These are phyloP conservation scores for Leuciscus waleckii DNA, from an alignment of 2,797 vertebrate species.

Conservation along the genomic window DNA sequence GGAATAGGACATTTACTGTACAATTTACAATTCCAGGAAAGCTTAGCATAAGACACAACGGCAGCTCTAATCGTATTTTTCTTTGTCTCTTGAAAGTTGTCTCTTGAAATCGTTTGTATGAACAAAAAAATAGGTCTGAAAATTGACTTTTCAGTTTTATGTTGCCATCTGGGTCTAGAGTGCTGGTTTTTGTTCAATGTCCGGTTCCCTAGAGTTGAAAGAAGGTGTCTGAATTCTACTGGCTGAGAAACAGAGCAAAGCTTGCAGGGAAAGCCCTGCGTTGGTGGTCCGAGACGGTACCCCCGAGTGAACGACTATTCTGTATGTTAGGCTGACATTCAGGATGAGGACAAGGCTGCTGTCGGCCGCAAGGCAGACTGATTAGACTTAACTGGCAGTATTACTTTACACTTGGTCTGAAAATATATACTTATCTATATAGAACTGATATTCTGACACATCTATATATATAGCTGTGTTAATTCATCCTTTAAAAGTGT, in stretches of 20 bases:
- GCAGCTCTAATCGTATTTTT: slow-evolving; percentile 38
- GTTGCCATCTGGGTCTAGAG: slow-evolving; percentile 61
- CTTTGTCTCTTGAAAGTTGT: slow-evolving; percentile 33
- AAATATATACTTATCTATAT: not conserved
- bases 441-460: not conserved
- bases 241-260: slow-evolving; percentile 44
- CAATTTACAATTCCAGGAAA: slow-evolving; percentile 19
- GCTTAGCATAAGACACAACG: slow-evolving; percentile 17
- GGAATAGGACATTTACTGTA: slow-evolving; percentile 51
- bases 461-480: not conserved
- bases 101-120: not conserved
- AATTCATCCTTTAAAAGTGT: not conserved
- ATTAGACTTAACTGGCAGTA: slow-evolving; percentile 28
- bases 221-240: slow-evolving; percentile 55
- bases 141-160: slow-evolving; percentile 55
- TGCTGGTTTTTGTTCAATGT: slow-evolving; percentile 63
- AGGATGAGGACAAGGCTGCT: not conserved
- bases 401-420: slow-evolving; percentile 35
- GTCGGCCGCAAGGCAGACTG: not conserved
- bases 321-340: slow-evolving; percentile 27
- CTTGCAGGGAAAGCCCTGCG: slow-evolving; percentile 28
- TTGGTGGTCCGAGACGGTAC: slow-evolving; percentile 57
- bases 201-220: slow-evolving; percentile 64
- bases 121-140: slow-evolving; percentile 33
- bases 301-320: slow-evolving; percentile 42